Evolutionary conservation across 2,113 vertebrate genomes (phyloP).

Genomic region (Dolichotis patagonum): DNA sequence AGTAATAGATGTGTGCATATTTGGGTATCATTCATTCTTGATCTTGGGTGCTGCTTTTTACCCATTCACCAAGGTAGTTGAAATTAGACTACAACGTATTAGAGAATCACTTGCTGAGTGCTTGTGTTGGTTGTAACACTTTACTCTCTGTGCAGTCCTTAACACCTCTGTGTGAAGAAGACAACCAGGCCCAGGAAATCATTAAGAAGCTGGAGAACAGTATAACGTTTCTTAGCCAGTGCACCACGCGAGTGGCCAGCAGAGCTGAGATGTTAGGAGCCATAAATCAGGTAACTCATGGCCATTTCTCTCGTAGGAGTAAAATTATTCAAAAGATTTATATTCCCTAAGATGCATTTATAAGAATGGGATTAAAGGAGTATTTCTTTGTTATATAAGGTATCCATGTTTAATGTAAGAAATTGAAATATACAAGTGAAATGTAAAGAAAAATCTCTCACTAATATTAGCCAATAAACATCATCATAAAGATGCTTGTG

Average conservation of each 20-base stretch:
- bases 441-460: neutral
- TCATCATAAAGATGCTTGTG: conserved; percentile 7
- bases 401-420: neutral
- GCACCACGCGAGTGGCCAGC: conserved; percentile 92
- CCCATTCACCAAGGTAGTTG: neutral
- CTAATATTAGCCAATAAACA: neutral
- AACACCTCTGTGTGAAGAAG: conserved; percentile 93
- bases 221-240: conserved; percentile 92
- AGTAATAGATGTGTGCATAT: neutral
- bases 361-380: neutral
- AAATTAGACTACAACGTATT: neutral
- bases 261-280: conserved; percentile 97
- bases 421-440: neutral
- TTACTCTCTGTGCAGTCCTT: conserved; percentile 87
- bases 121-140: neutral
- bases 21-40: neutral
- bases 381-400: neutral
- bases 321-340: neutral
- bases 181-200: conserved; percentile 94
- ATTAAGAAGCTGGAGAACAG: conserved; percentile 95
- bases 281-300: conserved; percentile 93
- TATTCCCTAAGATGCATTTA: neutral
- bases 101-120: neutral
- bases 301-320: neutral
- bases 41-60: neutral